These are phyloP conservation scores for Aelia acuminata DNA, from an alignment of 2,888 invertebrate genomes.

Conservation along the genomic window DNA sequence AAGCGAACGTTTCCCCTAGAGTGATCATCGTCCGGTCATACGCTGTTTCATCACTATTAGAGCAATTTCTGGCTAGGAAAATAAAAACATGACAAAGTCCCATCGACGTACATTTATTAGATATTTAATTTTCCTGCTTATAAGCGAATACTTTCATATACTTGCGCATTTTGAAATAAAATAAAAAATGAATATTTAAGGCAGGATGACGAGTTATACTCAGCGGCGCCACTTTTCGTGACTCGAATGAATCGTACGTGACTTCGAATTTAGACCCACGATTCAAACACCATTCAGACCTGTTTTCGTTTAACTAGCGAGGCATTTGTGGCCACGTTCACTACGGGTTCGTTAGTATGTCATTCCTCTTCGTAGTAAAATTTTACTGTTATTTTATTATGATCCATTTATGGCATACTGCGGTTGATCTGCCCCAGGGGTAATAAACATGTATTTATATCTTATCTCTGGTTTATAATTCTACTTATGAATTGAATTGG, in stretches of 20 bases:
- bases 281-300: not conserved
- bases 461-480: too few species aligned
- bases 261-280: not conserved
- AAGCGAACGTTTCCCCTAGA: not conserved
- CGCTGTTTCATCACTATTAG: not conserved
- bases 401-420: not conserved
- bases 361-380: not conserved
- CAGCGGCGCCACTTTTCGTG: not conserved
- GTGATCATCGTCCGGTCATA: not conserved
- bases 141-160: too few species aligned
- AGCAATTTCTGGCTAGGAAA: not conserved
- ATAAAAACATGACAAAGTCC: too few species aligned
- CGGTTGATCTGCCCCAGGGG: too few species aligned
- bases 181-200: not conserved
- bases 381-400: not conserved
- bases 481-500: too few species aligned
- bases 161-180: too few species aligned
- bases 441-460: too few species aligned
- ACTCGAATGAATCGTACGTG: not conserved
- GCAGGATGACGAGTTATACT: not conserved
- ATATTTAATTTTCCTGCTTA: too few species aligned
- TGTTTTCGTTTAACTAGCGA: not conserved
- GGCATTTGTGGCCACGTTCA: not conserved
- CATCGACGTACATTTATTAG: too few species aligned
- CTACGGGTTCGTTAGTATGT: not conserved